Evolutionary conservation across 2,888 invertebrate species (phyloP).

Genomic region (Sphecodes monilicornis): DNA sequence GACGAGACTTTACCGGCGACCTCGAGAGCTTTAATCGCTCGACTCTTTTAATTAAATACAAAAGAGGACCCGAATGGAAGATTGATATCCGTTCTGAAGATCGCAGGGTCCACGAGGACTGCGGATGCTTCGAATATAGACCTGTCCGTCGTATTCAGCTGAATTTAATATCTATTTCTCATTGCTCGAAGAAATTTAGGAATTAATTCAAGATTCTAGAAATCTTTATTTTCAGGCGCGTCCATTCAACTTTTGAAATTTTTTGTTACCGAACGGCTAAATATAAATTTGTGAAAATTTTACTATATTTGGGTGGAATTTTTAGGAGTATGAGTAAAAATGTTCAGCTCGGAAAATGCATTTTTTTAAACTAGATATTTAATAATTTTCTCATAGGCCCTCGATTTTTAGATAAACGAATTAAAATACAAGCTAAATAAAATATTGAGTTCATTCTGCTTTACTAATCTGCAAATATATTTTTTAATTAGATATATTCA

Average conservation of each 20-base stretch:
- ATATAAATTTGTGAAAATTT: neutral
- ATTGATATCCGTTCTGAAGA: neutral
- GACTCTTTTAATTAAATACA: slow-evolving; percentile 4
- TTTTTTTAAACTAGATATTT: neutral
- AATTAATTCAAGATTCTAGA: neutral
- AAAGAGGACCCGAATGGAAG: neutral
- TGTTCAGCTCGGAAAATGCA: neutral
- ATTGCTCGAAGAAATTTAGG: neutral
- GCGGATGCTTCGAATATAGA: neutral
- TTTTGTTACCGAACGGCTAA: neutral
- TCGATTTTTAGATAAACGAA: neutral
- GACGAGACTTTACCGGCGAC: slow-evolving; percentile 5
- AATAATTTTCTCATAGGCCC: neutral
- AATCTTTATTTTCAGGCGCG: neutral
- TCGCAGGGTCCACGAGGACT: neutral
- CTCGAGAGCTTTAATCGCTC: neutral
- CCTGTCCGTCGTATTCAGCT: neutral
- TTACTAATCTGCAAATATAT: too few species aligned
- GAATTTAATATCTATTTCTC: neutral
- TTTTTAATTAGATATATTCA: too few species aligned
- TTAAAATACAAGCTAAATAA: too few species aligned
- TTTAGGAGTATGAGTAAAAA: neutral
- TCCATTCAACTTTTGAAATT: neutral
- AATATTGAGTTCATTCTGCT: too few species aligned
- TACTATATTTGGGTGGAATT: neutral